phyloP scores from a whole-genome alignment of 2,888 invertebrate genomes.

The Gnatocerus cornutus region DNA sequence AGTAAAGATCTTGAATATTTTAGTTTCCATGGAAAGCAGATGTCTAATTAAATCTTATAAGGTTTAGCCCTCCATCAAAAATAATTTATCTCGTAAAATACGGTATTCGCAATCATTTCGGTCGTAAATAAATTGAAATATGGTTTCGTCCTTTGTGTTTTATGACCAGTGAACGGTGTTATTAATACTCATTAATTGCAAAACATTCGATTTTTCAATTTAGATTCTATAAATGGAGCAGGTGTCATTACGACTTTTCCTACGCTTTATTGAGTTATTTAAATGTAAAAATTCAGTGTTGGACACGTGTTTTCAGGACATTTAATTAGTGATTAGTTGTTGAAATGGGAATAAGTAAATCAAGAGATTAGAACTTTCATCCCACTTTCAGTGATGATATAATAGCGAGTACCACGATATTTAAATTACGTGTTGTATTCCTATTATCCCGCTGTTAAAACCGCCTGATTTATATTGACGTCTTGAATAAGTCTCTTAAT shows the following conservation, averaged over 20 bases:
- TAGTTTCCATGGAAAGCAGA: not conserved
- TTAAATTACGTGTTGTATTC: slow-evolving; percentile 25
- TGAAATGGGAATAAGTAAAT: not conserved
- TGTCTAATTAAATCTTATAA: slow-evolving; percentile 3
- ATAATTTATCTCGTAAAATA: slow-evolving; percentile 5
- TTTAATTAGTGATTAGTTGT: slow-evolving; percentile 7
- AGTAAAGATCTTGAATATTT: not conserved
- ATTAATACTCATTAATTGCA: slow-evolving; percentile 6
- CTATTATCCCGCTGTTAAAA: not conserved
- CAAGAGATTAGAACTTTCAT: slow-evolving; percentile 15
- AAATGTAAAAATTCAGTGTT: too few species aligned
- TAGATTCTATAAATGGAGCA: too few species aligned
- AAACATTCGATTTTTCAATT: not conserved
- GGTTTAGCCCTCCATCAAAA: not conserved
- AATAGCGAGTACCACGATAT: slow-evolving; percentile 18
- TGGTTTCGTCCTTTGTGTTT: slow-evolving; percentile 3
- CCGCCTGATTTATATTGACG: too few species aligned
- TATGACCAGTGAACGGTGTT: not conserved
- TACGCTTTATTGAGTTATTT: too few species aligned
- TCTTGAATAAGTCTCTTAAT: too few species aligned
- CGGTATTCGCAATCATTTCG: not conserved
- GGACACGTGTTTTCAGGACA: not conserved
- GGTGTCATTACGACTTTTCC: too few species aligned
- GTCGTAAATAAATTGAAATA: slow-evolving; percentile 4
- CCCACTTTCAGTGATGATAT: slow-evolving; percentile 27